Base-by-base conservation (phyloP, 2,113 vertebrate genomes). In the Lota lota region DNA sequence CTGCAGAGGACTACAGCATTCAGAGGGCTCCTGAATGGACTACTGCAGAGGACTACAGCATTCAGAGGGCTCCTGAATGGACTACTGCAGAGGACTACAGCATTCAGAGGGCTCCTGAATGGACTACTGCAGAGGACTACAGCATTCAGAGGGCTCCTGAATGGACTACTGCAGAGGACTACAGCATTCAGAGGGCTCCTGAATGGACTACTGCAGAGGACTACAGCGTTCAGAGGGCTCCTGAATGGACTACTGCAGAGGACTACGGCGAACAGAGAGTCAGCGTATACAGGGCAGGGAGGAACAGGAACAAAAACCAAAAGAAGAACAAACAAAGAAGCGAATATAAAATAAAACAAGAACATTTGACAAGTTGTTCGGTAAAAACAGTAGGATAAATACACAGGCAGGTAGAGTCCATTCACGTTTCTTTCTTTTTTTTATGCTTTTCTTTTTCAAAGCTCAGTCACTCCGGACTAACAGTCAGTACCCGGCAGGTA, bases 351-450 rank as follows among this genome's bases (percentile, higher is more conserved):
- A 83, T 77, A 80, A 83, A 88, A 82, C 77, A 83, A 69, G 77
- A 79, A 20, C 14, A 76, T 76, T 77, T 74, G 83, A 90, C 90
- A 90, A 81, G 14, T 91, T 89, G 84, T 85, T 89, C 73, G 88
- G 90, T 92, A 92, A 89, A 93, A 92, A 93, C 91, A 92, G 90
- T 81, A 90, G 92, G 92, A 93, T 92, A 93, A 92, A 93, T 92
- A 92, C 90, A 92, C 84, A 89, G 78, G 82, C 67, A 77, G 70
- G 70, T 70, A 75, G 77, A 89, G 89, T 93, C 88, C 75, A 63
- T 87, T 84, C 76, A 74, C 56, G 63, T 63, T 3, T 20, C 51
- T 68, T 61, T 56, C 63, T 68, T 67, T 75, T 75, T 75, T 58
- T 79, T 80, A 61, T 19, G 40, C 76, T 74, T 78, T 76, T 78